Conservation (phyloP, 2,888 invertebrate species). For the Mamestra brassicae region DNA sequence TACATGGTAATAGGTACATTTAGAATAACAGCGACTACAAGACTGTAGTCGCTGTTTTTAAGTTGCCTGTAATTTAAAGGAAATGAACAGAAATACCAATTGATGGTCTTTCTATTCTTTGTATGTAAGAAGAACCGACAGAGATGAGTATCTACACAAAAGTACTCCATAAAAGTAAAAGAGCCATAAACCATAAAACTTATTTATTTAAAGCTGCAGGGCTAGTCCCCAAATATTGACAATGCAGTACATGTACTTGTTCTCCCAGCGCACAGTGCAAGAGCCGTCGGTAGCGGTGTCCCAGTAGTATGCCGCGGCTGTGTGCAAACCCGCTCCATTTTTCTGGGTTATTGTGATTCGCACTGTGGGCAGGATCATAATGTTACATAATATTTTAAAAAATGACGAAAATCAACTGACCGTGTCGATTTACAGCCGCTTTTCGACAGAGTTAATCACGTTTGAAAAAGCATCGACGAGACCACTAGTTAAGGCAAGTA, state of each 20-base stretch:
- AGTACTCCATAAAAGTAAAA: not conserved
- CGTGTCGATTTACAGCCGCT: not conserved
- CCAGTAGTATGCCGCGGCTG: conserved; percentile 96
- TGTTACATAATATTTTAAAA: not conserved
- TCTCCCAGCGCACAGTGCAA: conserved; percentile 96
- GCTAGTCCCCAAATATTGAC: conserved; percentile 95
- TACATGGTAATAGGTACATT: not conserved
- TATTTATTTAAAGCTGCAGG: conserved; percentile 77
- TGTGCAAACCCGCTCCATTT: conserved; percentile 95
- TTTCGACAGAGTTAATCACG: too few species aligned
- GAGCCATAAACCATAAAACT: not conserved
- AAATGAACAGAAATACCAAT: too few species aligned
- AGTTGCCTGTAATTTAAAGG: not conserved
- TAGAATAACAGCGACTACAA: not conserved
- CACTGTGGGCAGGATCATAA: conserved; percentile 84
- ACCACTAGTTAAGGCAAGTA: too few species aligned
- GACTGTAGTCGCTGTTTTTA: too few species aligned
- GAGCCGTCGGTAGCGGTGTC: conserved; percentile 95
- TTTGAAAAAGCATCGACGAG: too few species aligned
- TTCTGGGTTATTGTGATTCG: conserved; percentile 96
- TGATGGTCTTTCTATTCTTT: not conserved
- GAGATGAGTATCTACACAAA: not conserved
- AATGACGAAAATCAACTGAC: not conserved
- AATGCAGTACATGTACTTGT: conserved; percentile 96
- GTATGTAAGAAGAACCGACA: not conserved